phyloP scores from a whole-genome alignment of 2,113 vertebrate species.

The Equus przewalskii region DNA sequence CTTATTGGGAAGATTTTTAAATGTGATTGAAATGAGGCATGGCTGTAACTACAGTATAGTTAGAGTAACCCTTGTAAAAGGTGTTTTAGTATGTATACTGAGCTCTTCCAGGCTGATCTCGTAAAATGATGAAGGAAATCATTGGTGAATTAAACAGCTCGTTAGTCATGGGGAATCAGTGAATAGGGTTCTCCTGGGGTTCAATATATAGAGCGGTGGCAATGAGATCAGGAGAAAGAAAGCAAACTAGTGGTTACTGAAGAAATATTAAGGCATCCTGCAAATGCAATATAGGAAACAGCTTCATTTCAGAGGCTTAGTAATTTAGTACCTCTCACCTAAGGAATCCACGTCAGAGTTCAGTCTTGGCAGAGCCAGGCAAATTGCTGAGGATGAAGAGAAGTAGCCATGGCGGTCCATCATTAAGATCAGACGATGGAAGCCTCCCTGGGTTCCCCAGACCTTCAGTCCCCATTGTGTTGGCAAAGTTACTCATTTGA shows the following conservation, averaged over 20 bases:
- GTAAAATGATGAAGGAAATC: constrained; percentile 82
- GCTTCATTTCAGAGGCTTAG: constrained; percentile 75
- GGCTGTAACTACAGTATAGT: constrained; percentile 50
- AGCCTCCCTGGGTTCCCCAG: not conserved
- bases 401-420: not conserved
- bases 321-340: constrained; percentile 77
- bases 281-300: constrained; percentile 61
- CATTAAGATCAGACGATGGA: not conserved
- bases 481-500: not conserved
- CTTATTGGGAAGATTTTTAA: constrained; percentile 68
- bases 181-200: constrained; percentile 78
- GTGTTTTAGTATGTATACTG: constrained; percentile 73
- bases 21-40: constrained; percentile 53
- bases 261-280: constrained; percentile 80
- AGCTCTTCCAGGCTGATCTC: constrained; percentile 72
- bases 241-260: constrained; percentile 78
- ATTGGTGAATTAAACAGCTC: constrained; percentile 85
- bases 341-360: constrained; percentile 67
- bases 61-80: constrained; percentile 64
- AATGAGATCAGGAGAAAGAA: constrained; percentile 79
- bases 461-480: not conserved
- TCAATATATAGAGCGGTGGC: constrained; percentile 69
- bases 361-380: constrained; percentile 69
- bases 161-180: constrained; percentile 82
- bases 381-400: constrained; percentile 73